Conservation (phyloP, 2,888 invertebrate genomes). For the Rhingia rostrata region DNA sequence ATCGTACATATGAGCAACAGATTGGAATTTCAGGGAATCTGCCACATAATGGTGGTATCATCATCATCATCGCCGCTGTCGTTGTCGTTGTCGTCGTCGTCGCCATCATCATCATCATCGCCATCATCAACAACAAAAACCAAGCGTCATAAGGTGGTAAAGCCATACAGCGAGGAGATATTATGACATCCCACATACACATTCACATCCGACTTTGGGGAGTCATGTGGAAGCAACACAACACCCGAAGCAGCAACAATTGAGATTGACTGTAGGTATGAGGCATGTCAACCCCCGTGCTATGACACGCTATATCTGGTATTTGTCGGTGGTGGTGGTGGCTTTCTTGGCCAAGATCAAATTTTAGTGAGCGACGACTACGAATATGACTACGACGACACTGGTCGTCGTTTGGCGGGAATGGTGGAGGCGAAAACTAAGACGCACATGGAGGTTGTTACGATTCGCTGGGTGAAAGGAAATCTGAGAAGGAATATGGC, state of each 20-base stretch:
- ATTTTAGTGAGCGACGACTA: constrained; percentile 34
- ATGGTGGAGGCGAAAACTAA: constrained; percentile 39
- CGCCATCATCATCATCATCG: constrained; percentile 18
- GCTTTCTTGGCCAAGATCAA: constrained; percentile 57
- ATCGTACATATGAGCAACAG: constrained; percentile 53
- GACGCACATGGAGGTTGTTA: constrained; percentile 57
- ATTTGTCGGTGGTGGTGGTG: background rate
- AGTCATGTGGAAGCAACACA: constrained; percentile 4
- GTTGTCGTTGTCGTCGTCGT: constrained; percentile 53
- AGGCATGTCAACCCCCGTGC: constrained; percentile 38
- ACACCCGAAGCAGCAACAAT: constrained; percentile 29
- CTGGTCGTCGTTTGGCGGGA: constrained; percentile 3
- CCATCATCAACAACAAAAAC: constrained; percentile 48
- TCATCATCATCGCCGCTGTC: constrained; percentile 30
- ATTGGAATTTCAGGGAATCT: constrained; percentile 60
- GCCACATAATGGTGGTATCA: constrained; percentile 64
- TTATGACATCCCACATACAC: constrained; percentile 22
- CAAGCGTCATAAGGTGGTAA: constrained; percentile 35
- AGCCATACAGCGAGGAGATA: background rate
- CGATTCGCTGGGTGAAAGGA: constrained; percentile 49
- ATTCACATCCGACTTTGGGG: constrained; percentile 11
- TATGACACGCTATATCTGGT: constrained; percentile 27
- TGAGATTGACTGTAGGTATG: constrained; percentile 36
- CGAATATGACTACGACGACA: too few relatives aligned
- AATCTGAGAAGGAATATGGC: constrained; percentile 48